Conservation (phyloP, 2,797 vertebrate genomes). For the Acropternis orthonyx region DNA sequence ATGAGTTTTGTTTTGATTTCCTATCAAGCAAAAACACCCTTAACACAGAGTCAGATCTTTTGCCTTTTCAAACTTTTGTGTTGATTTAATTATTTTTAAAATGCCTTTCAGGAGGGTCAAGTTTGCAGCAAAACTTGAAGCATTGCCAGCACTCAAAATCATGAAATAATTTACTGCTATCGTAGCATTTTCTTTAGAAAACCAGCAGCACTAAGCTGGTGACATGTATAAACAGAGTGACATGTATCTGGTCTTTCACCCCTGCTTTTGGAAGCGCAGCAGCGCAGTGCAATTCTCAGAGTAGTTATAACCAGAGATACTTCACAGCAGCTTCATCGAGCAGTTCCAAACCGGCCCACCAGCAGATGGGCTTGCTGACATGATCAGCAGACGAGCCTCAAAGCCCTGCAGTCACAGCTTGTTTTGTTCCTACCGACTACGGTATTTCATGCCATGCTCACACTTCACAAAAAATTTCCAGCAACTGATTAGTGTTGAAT, state of each 20-base stretch:
- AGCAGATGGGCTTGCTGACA: background rate
- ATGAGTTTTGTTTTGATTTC: background rate
- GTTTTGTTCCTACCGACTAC: background rate
- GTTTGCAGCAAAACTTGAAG: background rate
- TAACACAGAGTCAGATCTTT: background rate
- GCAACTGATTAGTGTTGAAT: background rate
- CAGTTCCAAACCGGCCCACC: background rate
- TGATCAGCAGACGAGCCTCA: background rate
- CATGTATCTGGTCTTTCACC: rapidly evolving
- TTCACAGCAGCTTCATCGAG: background rate
- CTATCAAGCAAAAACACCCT: background rate
- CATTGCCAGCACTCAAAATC: background rate
- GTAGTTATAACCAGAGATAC: background rate
- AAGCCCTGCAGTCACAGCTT: background rate
- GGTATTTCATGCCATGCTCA: background rate
- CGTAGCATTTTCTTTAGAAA: background rate
- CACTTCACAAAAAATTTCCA: background rate
- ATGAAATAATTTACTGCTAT: background rate
- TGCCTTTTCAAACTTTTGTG: background rate
- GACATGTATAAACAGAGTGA: rapidly evolving
- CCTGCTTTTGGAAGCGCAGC: background rate
- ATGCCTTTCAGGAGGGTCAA: background rate
- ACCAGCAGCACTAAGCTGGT: rapidly evolving
- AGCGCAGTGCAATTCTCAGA: background rate
- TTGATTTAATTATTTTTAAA: background rate